Conservation (phyloP, 2,113 vertebrate genomes). For the Sciurus niger region DNA sequence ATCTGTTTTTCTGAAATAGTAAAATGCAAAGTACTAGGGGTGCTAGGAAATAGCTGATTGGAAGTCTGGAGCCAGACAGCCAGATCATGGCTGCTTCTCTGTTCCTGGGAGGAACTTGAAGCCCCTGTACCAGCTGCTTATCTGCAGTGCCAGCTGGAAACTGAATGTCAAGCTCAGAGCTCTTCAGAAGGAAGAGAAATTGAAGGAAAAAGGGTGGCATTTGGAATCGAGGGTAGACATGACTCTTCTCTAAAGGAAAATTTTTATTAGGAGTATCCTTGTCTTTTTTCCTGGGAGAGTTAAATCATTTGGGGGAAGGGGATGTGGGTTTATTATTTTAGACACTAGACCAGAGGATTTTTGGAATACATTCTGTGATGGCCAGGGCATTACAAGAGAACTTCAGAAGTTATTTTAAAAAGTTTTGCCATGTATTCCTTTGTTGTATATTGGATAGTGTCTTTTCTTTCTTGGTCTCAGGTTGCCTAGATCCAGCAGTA, state of each 20-base stretch:
- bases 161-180: not conserved
- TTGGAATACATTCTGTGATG: not conserved
- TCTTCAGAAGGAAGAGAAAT: constrained; percentile 33
- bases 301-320: not conserved
- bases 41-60: not conserved
- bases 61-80: not conserved
- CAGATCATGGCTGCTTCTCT: not conserved
- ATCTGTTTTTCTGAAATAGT: not conserved
- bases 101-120: not conserved
- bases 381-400: not conserved
- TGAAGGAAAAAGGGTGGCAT: not conserved
- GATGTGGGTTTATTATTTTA: not conserved
- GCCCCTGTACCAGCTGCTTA: not conserved
- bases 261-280: not conserved
- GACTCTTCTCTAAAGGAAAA: not conserved
- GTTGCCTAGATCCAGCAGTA: not conserved
- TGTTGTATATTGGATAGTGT: not conserved
- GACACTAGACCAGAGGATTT: not conserved
- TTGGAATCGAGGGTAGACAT: not conserved
- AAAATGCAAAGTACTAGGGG: not conserved
- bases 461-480: constrained; percentile 25
- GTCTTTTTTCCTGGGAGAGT: not conserved
- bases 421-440: not conserved
- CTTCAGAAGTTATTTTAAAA: not conserved
- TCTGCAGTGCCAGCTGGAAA: constrained; percentile 33